Evolutionary conservation across 35 echinoderm and acorn worm species (phyloP).

Genomic region (Diadema setosum): DNA sequence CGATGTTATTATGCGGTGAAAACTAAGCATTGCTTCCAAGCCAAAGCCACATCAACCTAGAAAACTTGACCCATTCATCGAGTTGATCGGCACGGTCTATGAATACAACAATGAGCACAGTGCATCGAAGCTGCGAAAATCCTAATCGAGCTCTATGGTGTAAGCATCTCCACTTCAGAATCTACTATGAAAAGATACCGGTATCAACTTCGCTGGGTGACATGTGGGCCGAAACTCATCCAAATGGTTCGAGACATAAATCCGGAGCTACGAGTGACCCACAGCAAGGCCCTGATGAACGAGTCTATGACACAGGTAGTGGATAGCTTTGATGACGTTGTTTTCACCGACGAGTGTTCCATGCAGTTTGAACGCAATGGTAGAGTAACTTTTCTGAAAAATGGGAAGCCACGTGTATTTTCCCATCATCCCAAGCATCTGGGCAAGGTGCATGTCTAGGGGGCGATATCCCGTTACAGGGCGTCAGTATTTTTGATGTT

Average conservation of each 20-base stretch:
- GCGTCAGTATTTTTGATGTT: slow-evolving; percentile 11
- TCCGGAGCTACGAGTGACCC: background rate
- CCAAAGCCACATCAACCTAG: too few species aligned
- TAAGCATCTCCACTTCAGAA: background rate
- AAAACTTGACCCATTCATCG: background rate
- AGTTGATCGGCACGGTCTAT: slow-evolving; percentile 16
- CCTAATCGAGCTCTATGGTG: background rate
- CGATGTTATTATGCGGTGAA: too few species aligned
- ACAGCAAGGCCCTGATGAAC: background rate
- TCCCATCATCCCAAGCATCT: background rate
- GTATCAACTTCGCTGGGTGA: background rate
- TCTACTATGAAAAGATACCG: background rate
- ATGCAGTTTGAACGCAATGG: background rate
- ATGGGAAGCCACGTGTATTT: background rate
- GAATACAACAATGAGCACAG: slow-evolving; percentile 25
- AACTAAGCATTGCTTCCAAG: too few species aligned
- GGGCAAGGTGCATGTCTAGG: slow-evolving; percentile 55
- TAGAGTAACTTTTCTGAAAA: background rate
- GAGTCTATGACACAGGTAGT: background rate
- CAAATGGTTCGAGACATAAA: background rate
- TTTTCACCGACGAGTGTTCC: background rate
- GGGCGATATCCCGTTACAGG: slow-evolving; percentile 34
- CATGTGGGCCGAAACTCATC: background rate
- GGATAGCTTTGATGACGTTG: background rate
- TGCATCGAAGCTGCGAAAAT: background rate